These are phyloP conservation scores for Parnassius mnemosyne DNA, from an alignment of 2,888 invertebrate species.

Conservation along the genomic window DNA sequence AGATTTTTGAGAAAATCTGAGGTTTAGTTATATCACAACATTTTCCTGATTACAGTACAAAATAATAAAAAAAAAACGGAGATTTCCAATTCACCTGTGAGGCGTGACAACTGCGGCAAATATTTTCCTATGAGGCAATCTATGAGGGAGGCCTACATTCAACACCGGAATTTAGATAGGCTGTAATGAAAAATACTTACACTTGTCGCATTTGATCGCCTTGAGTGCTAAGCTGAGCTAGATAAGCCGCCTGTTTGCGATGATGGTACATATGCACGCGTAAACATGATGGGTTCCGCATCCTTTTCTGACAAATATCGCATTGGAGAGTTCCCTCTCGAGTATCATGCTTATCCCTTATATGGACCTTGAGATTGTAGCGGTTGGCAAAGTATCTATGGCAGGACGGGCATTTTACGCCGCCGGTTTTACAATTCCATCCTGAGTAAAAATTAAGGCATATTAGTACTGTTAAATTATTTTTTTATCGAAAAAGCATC, in stretches of 20 bases:
- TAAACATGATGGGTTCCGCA: conserved; percentile 83
- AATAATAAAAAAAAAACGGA: no score
- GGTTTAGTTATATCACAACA: no score
- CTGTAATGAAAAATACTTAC: conserved; percentile 38
- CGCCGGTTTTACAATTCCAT: conserved; percentile 74
- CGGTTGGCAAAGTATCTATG: conserved; percentile 83
- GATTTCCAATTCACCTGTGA: no score
- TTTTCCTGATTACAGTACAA: no score
- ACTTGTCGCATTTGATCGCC: conserved; percentile 55
- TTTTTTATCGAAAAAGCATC: no score
- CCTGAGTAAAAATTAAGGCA: conserved; percentile 38
- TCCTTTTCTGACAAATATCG: conserved; percentile 84
- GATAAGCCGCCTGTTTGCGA: conserved; percentile 79
- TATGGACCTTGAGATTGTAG: conserved; percentile 86
- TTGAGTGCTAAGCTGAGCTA: conserved; percentile 62
- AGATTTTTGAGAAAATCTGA: no score
- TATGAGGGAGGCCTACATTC: no score
- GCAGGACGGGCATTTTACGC: conserved; percentile 83
- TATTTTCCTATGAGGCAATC: no score
- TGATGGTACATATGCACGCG: conserved; percentile 85
- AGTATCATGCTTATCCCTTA: conserved; percentile 86
- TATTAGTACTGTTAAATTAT: no score
- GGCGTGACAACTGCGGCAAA: no score
- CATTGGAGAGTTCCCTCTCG: conserved; percentile 84
- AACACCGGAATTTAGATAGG: no score